These are phyloP conservation scores for Myiagra hebetior DNA, from an alignment of 2,113 vertebrate species.

Conservation along the genomic window DNA sequence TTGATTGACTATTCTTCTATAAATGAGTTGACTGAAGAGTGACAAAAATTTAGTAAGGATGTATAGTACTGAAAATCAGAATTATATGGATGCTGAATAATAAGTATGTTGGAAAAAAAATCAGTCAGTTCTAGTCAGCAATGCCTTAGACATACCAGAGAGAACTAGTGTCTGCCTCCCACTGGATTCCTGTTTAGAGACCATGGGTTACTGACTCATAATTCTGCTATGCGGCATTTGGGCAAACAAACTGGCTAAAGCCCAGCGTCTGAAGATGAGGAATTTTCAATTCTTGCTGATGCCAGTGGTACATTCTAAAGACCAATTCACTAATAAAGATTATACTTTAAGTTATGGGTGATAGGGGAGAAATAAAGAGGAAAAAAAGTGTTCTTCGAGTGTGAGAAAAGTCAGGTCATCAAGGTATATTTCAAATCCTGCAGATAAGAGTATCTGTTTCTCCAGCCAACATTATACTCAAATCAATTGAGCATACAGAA, in stretches of 20 bases:
- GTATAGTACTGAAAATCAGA: not conserved
- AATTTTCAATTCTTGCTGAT: conserved; percentile 17
- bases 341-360: not conserved
- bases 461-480: not conserved
- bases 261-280: not conserved
- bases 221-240: not conserved
- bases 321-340: conserved; percentile 15
- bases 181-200: not conserved
- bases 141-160: not conserved
- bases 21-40: not conserved
- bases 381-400: not conserved
- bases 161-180: not conserved
- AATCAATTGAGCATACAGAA: not conserved
- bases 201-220: not conserved
- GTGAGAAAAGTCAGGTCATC: not conserved
- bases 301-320: not conserved
- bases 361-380: conserved; percentile 27
- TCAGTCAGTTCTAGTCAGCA: not conserved
- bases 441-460: not conserved
- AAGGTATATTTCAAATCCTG: not conserved
- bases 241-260: not conserved
- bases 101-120: not conserved
- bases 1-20: not conserved
- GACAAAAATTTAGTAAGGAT: not conserved
- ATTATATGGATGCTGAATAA: not conserved